These are phyloP conservation scores for Eristalis tenax DNA, from an alignment of 2,888 invertebrate species.

Conservation along the genomic window DNA sequence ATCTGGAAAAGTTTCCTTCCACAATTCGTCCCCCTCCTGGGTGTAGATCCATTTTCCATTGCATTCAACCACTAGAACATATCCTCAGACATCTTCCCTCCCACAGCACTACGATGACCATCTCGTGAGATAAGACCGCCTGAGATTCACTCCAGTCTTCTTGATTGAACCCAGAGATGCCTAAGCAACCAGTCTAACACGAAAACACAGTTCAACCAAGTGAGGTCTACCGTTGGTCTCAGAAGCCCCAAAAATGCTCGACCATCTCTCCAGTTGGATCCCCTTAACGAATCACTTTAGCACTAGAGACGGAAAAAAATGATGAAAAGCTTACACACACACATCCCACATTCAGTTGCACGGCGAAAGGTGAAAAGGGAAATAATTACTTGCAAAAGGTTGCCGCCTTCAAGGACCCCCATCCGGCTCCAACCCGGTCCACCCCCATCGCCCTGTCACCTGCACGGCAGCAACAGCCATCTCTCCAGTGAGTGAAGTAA, in stretches of 20 bases:
- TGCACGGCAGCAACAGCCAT: background rate
- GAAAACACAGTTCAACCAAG: too few species aligned
- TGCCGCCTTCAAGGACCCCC: background rate
- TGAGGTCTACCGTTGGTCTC: background rate
- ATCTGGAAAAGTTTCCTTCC: too few species aligned
- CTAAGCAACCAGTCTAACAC: too few species aligned
- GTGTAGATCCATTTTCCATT: too few species aligned
- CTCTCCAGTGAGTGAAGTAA: constrained; percentile 22
- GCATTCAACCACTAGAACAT: too few species aligned
- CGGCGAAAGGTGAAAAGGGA: constrained; percentile 12
- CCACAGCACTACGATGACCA: too few species aligned
- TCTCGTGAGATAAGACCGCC: too few species aligned
- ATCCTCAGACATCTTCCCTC: too few species aligned
- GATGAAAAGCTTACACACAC: background rate
- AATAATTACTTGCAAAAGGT: constrained; percentile 59
- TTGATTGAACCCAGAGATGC: too few species aligned
- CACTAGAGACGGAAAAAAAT: background rate
- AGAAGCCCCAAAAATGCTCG: background rate
- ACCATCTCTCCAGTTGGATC: too few species aligned
- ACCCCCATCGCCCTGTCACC: background rate
- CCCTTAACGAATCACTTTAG: background rate
- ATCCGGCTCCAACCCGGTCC: background rate
- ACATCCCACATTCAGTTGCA: background rate
- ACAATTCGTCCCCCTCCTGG: too few species aligned
- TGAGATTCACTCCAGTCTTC: too few species aligned